Percentiles rank a stretch among this genome's conserved stretches.
These are phyloP conservation scores for Holothuria leucospilota DNA, from an alignment of 53 echinoderm and acorn worm genomes.

Conservation along the genomic window DNA sequence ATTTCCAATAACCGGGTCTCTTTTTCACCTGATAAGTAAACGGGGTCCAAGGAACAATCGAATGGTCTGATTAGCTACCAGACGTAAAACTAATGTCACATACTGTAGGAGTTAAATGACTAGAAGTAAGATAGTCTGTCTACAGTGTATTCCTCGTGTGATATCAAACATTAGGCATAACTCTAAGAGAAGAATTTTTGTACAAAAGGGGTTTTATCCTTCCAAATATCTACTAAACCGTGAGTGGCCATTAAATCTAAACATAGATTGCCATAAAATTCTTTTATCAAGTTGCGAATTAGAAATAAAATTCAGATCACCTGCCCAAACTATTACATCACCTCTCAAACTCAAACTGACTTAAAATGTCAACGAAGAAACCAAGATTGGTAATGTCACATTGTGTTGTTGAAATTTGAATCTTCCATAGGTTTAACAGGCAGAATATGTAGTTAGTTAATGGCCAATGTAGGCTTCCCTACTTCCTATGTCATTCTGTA, in stretches of 20 bases:
- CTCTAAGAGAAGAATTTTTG: no score
- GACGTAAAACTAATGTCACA: not conserved
- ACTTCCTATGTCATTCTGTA: no score
- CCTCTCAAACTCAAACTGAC: no score
- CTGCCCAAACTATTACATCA: no score
- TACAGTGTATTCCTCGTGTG: not conserved
- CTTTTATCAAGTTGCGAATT: not conserved
- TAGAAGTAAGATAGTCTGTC: not conserved
- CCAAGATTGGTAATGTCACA: not conserved
- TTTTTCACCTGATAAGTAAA: not conserved
- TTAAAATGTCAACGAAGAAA: no score
- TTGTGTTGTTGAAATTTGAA: no score
- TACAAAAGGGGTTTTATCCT: not conserved
- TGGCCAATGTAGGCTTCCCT: no score
- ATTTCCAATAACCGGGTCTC: not conserved
- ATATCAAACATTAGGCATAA: not conserved
- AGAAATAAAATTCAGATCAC: constrained; percentile 11
- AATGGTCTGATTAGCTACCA: no score
- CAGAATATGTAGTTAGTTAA: no score
- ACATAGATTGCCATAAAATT: not conserved
- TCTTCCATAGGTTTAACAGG: no score
- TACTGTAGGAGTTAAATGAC: not conserved
- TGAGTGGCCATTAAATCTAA: not conserved
- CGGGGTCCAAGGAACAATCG: no score
- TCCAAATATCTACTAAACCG: not conserved